A percentile compares a stretch with the other conserved stretches of the same genome.
phyloP scores from a whole-genome alignment of 1,140 invertebrate genomes.

The Calycopis cecrops region DNA sequence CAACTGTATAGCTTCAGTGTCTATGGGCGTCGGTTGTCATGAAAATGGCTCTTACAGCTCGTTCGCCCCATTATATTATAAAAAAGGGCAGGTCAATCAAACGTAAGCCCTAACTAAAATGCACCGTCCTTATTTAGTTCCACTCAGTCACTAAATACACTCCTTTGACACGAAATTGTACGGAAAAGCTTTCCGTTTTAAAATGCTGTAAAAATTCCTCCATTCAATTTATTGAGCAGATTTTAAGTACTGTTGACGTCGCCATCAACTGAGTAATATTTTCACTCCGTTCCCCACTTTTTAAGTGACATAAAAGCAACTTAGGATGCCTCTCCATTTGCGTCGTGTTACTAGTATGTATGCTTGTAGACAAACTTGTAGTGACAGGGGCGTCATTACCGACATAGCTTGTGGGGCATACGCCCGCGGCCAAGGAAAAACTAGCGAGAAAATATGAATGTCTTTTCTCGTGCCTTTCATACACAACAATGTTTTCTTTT shows the following conservation, averaged over 20 bases:
- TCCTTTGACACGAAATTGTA: too few relatives aligned
- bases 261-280: slow-evolving; percentile 8
- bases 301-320: slow-evolving; percentile 10
- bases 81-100: too few relatives aligned
- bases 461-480: not conserved
- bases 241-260: not conserved
- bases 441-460: slow-evolving; percentile 1
- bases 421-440: not conserved
- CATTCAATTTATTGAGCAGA: not conserved
- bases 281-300: not conserved
- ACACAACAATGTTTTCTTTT: too few relatives aligned
- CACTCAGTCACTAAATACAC: not conserved
- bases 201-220: not conserved
- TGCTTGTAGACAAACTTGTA: not conserved
- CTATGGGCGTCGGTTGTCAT: too few relatives aligned
- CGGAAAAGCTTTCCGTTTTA: too few relatives aligned
- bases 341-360: not conserved
- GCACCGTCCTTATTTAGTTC: slow-evolving; percentile 28
- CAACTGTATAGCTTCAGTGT: too few relatives aligned
- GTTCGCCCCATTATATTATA: too few relatives aligned
- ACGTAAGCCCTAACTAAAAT: too few relatives aligned
- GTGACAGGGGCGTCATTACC: slow-evolving; percentile 4
- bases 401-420: not conserved
- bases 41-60: too few relatives aligned
- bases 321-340: slow-evolving; percentile 3